Evolutionary conservation across 2,113 vertebrate species (phyloP).

Genomic region (Copsychus sechellarum): DNA sequence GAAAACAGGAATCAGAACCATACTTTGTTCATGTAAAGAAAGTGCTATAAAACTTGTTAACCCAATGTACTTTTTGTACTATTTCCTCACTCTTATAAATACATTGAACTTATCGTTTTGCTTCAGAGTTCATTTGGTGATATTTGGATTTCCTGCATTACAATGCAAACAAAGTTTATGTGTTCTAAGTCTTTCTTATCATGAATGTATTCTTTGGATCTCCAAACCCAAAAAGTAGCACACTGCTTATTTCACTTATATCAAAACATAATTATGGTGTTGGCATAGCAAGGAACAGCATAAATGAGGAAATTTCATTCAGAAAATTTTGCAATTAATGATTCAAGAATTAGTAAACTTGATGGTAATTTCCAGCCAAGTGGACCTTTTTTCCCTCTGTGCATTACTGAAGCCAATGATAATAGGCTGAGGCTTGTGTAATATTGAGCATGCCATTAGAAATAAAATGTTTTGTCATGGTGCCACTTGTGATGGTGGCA

Average conservation of each 20-base stretch:
- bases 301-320: neutral
- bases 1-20: neutral
- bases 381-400: neutral
- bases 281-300: neutral
- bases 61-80: neutral
- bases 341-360: neutral
- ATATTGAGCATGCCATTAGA: neutral
- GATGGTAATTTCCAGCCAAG: neutral
- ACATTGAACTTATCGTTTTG: neutral
- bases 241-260: neutral
- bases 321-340: neutral
- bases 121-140: neutral
- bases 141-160: neutral
- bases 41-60: neutral
- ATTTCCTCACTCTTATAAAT: neutral
- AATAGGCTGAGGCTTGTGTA: neutral
- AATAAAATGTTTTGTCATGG: neutral
- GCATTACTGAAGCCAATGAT: neutral
- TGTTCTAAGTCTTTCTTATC: neutral
- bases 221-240: neutral
- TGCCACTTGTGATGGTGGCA: neutral
- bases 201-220: neutral
- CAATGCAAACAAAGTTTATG: neutral
- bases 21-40: neutral
- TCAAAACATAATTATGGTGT: neutral